Conservation (phyloP, 2,113 vertebrate genomes). For the Sciurus niger region DNA sequence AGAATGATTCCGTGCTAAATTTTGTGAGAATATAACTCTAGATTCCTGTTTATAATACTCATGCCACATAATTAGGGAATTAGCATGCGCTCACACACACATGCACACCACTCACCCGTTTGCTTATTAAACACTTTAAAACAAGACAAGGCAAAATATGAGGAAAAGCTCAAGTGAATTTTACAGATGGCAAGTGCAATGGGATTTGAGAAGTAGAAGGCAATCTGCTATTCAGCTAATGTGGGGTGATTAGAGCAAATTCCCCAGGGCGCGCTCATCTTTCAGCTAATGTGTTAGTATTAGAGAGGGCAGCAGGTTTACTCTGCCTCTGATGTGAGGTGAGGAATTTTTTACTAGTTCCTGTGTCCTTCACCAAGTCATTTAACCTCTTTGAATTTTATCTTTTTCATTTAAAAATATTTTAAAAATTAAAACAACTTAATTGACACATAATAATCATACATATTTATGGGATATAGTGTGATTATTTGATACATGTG, state of each 20-base stretch:
- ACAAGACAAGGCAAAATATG: constrained; percentile 26
- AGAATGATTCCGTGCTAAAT: not conserved
- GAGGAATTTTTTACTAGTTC: constrained; percentile 19
- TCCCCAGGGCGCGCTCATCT: constrained; percentile 39
- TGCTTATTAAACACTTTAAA: constrained; percentile 58
- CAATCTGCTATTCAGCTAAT: constrained; percentile 60
- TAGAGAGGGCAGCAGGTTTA: constrained; percentile 10
- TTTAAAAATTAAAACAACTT: not conserved
- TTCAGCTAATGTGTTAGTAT: not conserved
- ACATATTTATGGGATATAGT: not conserved
- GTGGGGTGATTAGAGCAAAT: constrained; percentile 45
- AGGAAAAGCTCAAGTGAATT: constrained; percentile 36
- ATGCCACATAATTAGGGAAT: not conserved
- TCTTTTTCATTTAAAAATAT: constrained; percentile 13
- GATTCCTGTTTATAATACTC: constrained; percentile 22
- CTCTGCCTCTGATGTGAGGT: not conserved
- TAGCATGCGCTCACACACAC: not conserved
- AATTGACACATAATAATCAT: not conserved
- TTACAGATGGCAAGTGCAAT: constrained; percentile 56
- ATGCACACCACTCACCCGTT: not conserved
- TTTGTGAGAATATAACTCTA: constrained; percentile 34
- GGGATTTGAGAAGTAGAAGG: constrained; percentile 63
- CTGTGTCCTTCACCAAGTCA: constrained; percentile 43
- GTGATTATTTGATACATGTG: not conserved
- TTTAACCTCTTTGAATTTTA: not conserved